Base-by-base conservation (phyloP, 2,888 invertebrate species). In the Anoplius nigerrimus region DNA sequence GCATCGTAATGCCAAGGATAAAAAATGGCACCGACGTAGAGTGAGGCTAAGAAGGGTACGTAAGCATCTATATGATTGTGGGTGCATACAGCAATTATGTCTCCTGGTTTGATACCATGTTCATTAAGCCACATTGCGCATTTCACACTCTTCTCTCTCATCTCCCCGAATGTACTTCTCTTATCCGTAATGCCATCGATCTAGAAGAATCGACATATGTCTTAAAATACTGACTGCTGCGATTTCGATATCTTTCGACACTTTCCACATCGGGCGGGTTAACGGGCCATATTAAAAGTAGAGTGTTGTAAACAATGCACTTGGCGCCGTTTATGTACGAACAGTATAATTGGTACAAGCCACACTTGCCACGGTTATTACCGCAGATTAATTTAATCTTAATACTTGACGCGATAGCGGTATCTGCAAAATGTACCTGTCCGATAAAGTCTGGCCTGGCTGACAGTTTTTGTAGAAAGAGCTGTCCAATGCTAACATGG, bases 111-210 rank as follows among this genome's bases (percentile, higher is more conserved):
- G 6, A 85, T 43, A 0, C 78, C 77, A 62, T 79, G 66, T 34
- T 80, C 66, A 42, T 62, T 75, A 62, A 85, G 22, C 84, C 85
- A 86, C 42, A 82, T 53, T 0, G 84, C 82, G 51, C 85, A 86
- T 22, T 82, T 81, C 2, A 83, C 66, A 27, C 66, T 81, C 8
- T 67, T 62, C 4, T 82, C 79, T 61, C 42, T 65, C 79, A 86
- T 84, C 34, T 80, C 62, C 0, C 20, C 55, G 20, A 72, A 84
- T 0, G 79, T 82, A 4, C 76, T 76, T 42, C 68, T 45, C 42
- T 69, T 42, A 20, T 63, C 80, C 0, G 80, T 82, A 21, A 68
- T 48, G 0, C 64, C 76, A 21, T 84, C 82, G 6, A 83, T 62
- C 86, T 85, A 61, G 2, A 13, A 53, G n/a, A n/a, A n/a, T n/a